A percentile compares a stretch with the other conserved stretches of the same genome.
Evolutionary conservation across 2,113 vertebrate genomes (phyloP).

Genomic region (Spheniscus mendiculus): DNA sequence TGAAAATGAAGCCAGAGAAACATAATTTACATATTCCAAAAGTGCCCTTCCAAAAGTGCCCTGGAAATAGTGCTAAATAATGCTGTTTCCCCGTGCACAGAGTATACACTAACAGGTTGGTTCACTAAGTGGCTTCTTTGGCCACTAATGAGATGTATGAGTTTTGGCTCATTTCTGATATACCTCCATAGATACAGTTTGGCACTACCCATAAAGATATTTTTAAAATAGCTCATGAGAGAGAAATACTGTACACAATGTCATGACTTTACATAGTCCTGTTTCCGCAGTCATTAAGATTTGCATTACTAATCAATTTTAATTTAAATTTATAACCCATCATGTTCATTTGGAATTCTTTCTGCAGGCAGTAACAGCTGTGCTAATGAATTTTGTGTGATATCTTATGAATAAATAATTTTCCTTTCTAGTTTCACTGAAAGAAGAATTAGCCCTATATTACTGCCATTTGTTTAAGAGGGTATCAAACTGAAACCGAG

Average conservation of each 20-base stretch:
- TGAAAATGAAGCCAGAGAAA: neutral
- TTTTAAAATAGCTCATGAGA: neutral
- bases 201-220: neutral
- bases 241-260: neutral
- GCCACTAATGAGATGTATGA: neutral
- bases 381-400: constrained; percentile 59
- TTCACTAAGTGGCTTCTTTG: neutral
- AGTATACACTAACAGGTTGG: neutral
- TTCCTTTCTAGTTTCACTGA: neutral
- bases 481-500: neutral
- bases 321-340: constrained; percentile 65
- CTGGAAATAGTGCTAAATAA: neutral
- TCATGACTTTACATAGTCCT: constrained; percentile 24
- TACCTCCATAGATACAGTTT: neutral
- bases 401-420: constrained; percentile 64
- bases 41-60: neutral
- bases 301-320: constrained; percentile 66
- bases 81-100: neutral
- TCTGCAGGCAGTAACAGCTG: constrained; percentile 51
- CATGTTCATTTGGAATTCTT: constrained; percentile 65
- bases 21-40: neutral
- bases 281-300: constrained; percentile 41
- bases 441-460: neutral
- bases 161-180: neutral
- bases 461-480: neutral